Evolutionary conservation across 2,113 vertebrate genomes (phyloP), one percentile per base, ranked within the genome.

Genomic region (Xerus inauris): DNA sequence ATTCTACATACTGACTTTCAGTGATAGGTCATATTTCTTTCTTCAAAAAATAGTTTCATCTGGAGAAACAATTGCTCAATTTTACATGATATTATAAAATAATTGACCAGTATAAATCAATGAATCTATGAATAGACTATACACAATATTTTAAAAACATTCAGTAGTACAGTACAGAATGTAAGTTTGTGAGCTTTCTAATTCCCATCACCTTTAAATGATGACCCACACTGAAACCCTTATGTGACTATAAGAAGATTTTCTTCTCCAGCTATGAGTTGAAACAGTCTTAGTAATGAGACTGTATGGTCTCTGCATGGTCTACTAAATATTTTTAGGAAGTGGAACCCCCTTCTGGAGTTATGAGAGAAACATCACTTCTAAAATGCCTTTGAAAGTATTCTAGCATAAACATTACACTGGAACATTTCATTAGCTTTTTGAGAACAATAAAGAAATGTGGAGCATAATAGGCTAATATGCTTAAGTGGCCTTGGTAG

Each of bases 391-490:
- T 97, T 97, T 94, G 95, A 97, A 97, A 98, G 95, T 97, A 91
- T 95, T 98, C 91, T 96, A 98, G 97, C 96, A 95, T 97, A 98
- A 98, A 97, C 97, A 97, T 69, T 84, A 45, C 59, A 96, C 87
- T 95, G 97, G 97, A 98, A 98, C 87, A 81, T 98, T 98, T 98
- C n/a, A 80, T 98, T 98, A 98, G 94, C 93, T 96, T 98, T 98
- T 98, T 96, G 97, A 98, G 96, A 98, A 98, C 95, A 98, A 97
- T 95, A 93, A 98, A 82, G 95, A 94, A 98, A 97, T 94, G 87
- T 94, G 92, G 95, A 90, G 96, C 96, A 97, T 98, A 98, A 98
- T 97, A 98, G 97, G 94, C 91, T 98, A 97, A 98, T 98, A 96
- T 92, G 90, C 97, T 98, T 97, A 98, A 98, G 97, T 98, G 97